These are phyloP conservation scores for Cephalotes varians DNA, from an alignment of 2,888 invertebrate genomes.

Conservation along the genomic window DNA sequence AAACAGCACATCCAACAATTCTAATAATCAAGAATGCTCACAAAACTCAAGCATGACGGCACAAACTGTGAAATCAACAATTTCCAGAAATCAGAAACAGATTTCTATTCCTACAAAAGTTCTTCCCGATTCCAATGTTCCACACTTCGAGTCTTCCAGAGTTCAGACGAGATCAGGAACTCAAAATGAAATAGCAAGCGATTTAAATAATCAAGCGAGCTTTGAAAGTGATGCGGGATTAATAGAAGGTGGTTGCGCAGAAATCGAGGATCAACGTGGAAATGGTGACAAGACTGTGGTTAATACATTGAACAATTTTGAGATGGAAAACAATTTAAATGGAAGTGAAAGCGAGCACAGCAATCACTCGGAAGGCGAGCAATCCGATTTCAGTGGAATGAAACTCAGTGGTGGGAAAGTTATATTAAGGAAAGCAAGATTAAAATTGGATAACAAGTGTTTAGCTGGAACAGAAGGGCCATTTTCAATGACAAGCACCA, in stretches of 20 bases:
- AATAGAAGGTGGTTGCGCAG: constrained; percentile 81
- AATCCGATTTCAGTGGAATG: constrained; percentile 84
- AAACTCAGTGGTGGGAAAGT: constrained; percentile 89
- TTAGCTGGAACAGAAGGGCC: constrained; percentile 88
- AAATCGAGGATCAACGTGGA: constrained; percentile 77
- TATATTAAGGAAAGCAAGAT: constrained; percentile 90
- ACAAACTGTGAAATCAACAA: constrained; percentile 67
- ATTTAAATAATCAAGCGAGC: constrained; percentile 56
- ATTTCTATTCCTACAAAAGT: constrained; percentile 79
- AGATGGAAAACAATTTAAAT: constrained; percentile 79
- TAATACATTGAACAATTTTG: constrained; percentile 74
- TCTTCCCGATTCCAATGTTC: constrained; percentile 83
- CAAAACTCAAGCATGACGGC: constrained; percentile 61
- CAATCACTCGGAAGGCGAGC: constrained; percentile 83
- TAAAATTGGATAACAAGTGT: constrained; percentile 87
- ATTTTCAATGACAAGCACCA: constrained; percentile 87
- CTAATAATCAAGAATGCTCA: constrained; percentile 60
- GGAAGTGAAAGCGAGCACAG: constrained; percentile 81
- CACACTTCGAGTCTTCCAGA: constrained; percentile 84
- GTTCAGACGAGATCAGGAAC: constrained; percentile 83
- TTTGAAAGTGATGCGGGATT: constrained; percentile 59
- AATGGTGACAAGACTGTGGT: constrained; percentile 85
- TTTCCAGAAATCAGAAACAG: constrained; percentile 72
- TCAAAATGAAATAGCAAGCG: constrained; percentile 71
- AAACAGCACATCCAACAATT: constrained; percentile 55